Evolutionary conservation across 2,888 invertebrate species (phyloP), one percentile per base, ranked within the genome.

Genomic region (Macropis europaea): DNA sequence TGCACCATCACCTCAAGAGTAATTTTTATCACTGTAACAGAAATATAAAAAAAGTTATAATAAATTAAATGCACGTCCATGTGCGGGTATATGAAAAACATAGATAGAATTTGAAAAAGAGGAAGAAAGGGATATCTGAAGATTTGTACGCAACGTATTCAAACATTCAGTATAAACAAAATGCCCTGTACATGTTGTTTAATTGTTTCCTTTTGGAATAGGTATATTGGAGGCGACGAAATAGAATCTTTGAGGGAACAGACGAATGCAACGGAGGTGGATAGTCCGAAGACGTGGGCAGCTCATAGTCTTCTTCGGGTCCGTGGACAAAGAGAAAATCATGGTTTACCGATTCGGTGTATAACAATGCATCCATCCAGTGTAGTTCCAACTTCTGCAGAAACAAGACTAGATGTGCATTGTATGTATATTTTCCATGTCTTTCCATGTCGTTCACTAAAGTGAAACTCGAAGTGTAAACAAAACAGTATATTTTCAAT

Each of bases 331-430:
- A 93, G 96, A 82, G 94, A 95, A 19, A 94, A 96, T 32, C 96
- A 97, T 88, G 95, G 95, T 9, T 92, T 94, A 73, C 94, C 94
- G 85, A 92, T 97, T 81, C 92, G 95, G 71, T 97, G 97, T 89
- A 92, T 96, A 30, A 95, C 96, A 22, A 93, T 95, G 73, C 97
- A 97, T 87, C 96, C 97, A 53, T 95, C 96, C 0, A 97, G 94
- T 89, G 93, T 95, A 1, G 73, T 85, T 22, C 88, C 94, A n/a
- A 92, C 93, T 83, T 94, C 95, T 76, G 94, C 95, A 1, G 95
- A 95, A 85, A 95, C 96, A 56, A 93, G 94, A 86, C 92, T 97
- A 60, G 96, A 97, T 90, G 94, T 97, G 67, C 95, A 96, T 90
- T 97, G 97, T 97, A 91, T 95, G 96, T 82, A 48, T 68, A 61